phyloP scores from a whole-genome alignment of 1,140 invertebrate species.

The roundworm (Caenorhabditis elegans) region WBcel235 BX284606.5:8941501-8942000 shows the following conservation, averaged over 20 bases:
- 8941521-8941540: too few species aligned
- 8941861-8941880: too few species aligned
- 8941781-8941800: not conserved
- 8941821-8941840: not conserved
- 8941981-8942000: too few species aligned
- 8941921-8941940: too few species aligned
- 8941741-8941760: slow-evolving; percentile 32
- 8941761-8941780: slow-evolving; percentile 25
- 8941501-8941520: too few species aligned
- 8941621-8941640: not conserved
- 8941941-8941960: too few species aligned
- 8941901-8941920: too few species aligned
- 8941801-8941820: slow-evolving; percentile 34
- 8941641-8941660: not conserved
- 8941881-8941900: too few species aligned
- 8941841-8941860: not conserved
- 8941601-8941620: not conserved
- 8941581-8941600: not conserved
- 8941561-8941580: too few species aligned
- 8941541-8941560: too few species aligned
- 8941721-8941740: not conserved
- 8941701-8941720: not conserved
- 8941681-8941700: not conserved
- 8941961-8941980: too few species aligned
- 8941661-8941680: not conserved